These are phyloP conservation scores for Caretta caretta DNA, from an alignment of 2,113 vertebrate species.

Conservation along the genomic window DNA sequence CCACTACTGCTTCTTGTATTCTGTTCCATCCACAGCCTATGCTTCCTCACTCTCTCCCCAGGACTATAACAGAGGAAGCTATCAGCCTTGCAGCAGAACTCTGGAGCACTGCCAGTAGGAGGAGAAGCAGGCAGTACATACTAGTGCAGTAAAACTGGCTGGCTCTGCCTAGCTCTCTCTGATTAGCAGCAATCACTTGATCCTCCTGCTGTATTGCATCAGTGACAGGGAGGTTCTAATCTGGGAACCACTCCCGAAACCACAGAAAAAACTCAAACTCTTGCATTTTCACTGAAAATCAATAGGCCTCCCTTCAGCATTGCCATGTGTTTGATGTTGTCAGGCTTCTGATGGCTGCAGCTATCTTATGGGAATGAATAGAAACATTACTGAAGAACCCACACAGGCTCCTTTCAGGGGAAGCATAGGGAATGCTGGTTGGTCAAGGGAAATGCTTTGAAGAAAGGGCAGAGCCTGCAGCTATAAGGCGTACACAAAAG, in stretches of 20 bases:
- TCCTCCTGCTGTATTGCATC: not conserved
- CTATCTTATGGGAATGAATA: not conserved
- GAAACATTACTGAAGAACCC: not conserved
- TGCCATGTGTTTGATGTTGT: not conserved
- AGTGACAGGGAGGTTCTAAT: not conserved
- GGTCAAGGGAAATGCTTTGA: not conserved
- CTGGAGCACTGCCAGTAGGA: not conserved
- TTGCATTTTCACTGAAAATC: not conserved
- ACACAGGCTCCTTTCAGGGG: not conserved
- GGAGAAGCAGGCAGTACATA: not conserved
- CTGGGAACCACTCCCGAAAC: not conserved
- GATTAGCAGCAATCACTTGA: not conserved
- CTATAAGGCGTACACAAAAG: not conserved
- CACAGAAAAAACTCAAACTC: not conserved
- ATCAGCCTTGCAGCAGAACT: no score
- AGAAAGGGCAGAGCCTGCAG: not conserved
- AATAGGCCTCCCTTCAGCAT: not conserved
- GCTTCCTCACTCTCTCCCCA: not conserved
- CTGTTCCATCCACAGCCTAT: not conserved
- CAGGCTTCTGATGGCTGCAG: not conserved
- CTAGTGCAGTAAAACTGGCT: not conserved
- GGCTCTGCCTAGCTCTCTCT: not conserved
- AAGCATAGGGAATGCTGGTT: not conserved
- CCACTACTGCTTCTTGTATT: not conserved
- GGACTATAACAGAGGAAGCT: rapidly evolving